A percentile compares a stretch with the other conserved stretches of the same genome.
Conservation (phyloP, 2,797 vertebrate genomes). For the Lagodon rhomboides region DNA sequence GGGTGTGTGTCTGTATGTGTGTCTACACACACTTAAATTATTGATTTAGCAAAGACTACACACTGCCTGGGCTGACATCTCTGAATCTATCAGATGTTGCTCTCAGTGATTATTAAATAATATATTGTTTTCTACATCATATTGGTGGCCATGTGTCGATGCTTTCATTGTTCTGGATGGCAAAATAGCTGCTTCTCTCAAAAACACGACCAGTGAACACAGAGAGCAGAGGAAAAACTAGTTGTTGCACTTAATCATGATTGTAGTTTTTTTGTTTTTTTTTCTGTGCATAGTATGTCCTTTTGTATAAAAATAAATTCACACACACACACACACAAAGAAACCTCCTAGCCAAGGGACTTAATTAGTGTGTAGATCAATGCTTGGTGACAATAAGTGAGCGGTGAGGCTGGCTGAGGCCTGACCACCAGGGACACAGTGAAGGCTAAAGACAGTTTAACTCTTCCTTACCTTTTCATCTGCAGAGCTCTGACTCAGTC, state of each 20-base stretch:
- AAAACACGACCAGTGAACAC: not conserved
- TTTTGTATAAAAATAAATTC: not conserved
- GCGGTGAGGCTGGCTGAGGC: conserved; percentile 29
- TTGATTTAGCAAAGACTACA: conserved; percentile 63
- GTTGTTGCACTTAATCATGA: not conserved
- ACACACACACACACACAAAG: not conserved
- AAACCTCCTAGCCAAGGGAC: conserved; percentile 38
- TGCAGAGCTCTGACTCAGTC: conserved; percentile 1
- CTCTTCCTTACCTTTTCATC: conserved; percentile 43
- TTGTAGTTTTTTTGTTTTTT: not conserved
- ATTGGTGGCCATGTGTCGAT: conserved; percentile 6
- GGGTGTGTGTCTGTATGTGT: conserved; percentile 15
- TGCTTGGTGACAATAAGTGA: conserved; percentile 63
- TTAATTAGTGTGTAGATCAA: conserved; percentile 63
- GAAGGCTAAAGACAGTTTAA: conserved; percentile 53
- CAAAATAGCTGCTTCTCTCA: not conserved
- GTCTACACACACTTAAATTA: conserved; percentile 55
- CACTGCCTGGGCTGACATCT: conserved; percentile 44
- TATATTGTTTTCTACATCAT: conserved; percentile 51
- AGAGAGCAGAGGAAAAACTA: not conserved
- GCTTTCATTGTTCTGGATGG: conserved; percentile 22
- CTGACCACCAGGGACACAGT: conserved; percentile 24
- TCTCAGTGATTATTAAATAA: conserved; percentile 53
- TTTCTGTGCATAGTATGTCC: not conserved
- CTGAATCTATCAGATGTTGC: conserved; percentile 42